Evolutionary conservation across 2,888 invertebrate species (phyloP), one percentile per base, ranked within the genome.

Genomic region (Steinernema carpocapsae): DNA sequence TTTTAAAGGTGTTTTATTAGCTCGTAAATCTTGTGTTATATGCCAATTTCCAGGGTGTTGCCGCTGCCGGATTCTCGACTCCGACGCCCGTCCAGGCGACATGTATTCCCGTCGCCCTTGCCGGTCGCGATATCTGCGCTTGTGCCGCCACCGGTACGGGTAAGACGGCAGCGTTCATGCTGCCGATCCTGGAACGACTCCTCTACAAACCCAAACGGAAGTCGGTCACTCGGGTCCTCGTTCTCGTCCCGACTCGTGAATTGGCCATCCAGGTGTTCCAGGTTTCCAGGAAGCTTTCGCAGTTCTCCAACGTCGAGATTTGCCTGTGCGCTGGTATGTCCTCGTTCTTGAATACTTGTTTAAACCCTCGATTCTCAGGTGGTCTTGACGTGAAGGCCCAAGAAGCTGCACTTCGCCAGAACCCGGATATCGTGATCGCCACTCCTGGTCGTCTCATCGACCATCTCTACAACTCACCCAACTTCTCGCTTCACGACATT

Each of bases 151-250:
- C 97, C 0, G 99, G 99, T 72, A 90, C 90, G 75, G 90, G 90
- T 89, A 99, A 99, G 91, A 99, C 99, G 0, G 96, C 95, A 0
- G 97, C 99, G 0, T 99, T 97, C 88, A 97, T 99, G 94, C 89
- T 99, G 82, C 99, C 99, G 0, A 95, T 96, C 0, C 88, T 99
- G 72, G 99, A 99, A 89, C 91, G 97, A 78, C 90, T 99, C 77
- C 89, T 97, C 14, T 97, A 94, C 88, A 92, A 93, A 82, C 93
- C 95, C 0, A 90, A 91, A 45, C 91, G 92, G 42, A 52, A 48
- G 0, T 88, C 91, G 56, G 91, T 91, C 1, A 93, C 93, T 0
- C 89, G 94, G 79, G 97, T 99, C 0, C 89, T 99, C 7, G 94
- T 99, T 4, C 89, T 99, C 24, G 95, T 97, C 32, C 99, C 99